Base-by-base conservation (phyloP, 2,113 vertebrate species). In the Morone chrysops region DNA sequence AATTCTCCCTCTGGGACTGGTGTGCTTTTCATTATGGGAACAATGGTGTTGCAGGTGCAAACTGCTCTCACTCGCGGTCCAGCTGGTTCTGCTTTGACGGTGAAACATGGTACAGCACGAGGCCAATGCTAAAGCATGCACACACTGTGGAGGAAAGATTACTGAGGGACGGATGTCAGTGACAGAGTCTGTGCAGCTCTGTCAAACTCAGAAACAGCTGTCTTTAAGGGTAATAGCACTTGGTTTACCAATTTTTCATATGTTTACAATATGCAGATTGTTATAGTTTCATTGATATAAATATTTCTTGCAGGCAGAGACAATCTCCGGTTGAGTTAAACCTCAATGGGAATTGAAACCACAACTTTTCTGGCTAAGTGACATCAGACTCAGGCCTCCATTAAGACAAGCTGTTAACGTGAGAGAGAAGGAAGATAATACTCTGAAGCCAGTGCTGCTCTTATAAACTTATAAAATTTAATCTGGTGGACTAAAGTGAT, bases 1-100 rank as follows among this genome's bases (percentile, higher is more conserved):
- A 61, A 57, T 70, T 83, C 85, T 63, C 81, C 86, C 82, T 20
- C 3, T 9, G 80, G 77, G 83, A 67, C 57, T 3, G 2, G 69
- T 87, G 71, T 92, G 91, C 63, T 89, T 92, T 90, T 91, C 83
- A 90, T 93, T 92, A 84, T 5, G 76, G 75, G 88, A 89, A 89
- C 81, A 83, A 90, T 67, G 68, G 79, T 53, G 83, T 62, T 87
- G 84, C 93, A 92, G 93, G 93, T 94, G 93, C 85, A 91, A 85
- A 92, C 16, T 45, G 66, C 82, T 86, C 13, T 45, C 73, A 41
- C 81, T 57, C n/a, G 51, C 20, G 31, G 63, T 73, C 78, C 91
- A 94, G 90, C 88, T 90, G 92, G 84, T 78, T 90, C 78, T 80
- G 75, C 56, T 92, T 89, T 74, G 70, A 50, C 25, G 14, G 22